Evolutionary conservation across 2,797 vertebrate genomes (phyloP).

Genomic region (Sebastes itinus): DNA sequence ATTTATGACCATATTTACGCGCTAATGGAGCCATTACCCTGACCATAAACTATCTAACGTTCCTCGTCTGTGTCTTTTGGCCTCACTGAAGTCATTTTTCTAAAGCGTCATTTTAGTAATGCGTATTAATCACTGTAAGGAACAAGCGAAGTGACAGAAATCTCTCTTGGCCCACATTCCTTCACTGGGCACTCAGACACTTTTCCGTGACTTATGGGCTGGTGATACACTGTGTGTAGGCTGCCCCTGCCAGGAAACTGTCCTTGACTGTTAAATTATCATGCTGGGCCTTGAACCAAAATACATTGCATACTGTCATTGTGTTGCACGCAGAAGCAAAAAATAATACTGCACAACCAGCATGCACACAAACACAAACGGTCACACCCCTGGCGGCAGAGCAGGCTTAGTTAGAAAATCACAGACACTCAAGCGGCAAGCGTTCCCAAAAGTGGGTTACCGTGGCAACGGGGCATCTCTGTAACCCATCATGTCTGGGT

Average conservation of each 20-base stretch:
- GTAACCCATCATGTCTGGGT: slow-evolving; percentile 35
- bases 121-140: slow-evolving; percentile 18
- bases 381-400: neutral
- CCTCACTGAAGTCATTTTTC: slow-evolving; percentile 7
- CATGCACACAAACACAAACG: neutral
- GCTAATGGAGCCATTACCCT: slow-evolving; percentile 19
- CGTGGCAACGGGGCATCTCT: slow-evolving; percentile 67
- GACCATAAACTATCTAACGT: neutral
- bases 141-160: slow-evolving; percentile 29
- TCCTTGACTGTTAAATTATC: slow-evolving; percentile 71
- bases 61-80: neutral
- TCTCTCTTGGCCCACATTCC: slow-evolving; percentile 6
- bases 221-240: slow-evolving; percentile 5
- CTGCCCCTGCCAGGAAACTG: slow-evolving; percentile 55
- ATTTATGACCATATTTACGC: neutral
- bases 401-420: slow-evolving; percentile 17
- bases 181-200: slow-evolving; percentile 32
- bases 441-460: slow-evolving; percentile 59
- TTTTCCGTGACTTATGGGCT: slow-evolving; percentile 63
- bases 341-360: neutral
- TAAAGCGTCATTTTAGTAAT: neutral
- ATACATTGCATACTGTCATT: slow-evolving; percentile 69
- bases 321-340: slow-evolving; percentile 28
- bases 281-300: slow-evolving; percentile 78
- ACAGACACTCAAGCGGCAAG: slow-evolving; percentile 7